Base-by-base conservation (phyloP, 2,113 vertebrate genomes). In the Corythoichthys haematopterus region DNA sequence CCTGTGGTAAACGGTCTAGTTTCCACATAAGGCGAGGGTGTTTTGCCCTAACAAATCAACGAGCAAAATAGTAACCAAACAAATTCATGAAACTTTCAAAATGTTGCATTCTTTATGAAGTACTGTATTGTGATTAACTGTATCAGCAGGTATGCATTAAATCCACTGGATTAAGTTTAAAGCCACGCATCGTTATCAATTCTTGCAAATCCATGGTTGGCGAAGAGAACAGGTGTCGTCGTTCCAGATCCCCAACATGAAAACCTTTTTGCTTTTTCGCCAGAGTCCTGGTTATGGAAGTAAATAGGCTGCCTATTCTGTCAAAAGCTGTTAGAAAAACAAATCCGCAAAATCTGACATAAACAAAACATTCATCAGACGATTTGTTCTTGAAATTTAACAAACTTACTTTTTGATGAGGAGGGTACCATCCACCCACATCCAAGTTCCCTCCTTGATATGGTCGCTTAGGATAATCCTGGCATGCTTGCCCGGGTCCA, bases 401-500 rank as follows among this genome's bases (percentile, higher is more conserved):
- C 2, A 38, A 52, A 71, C 85, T 71, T 56, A 85, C 83, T 0
- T 0, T 5, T 7, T 55, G 6, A 52, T 80, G 63, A 73, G 1
- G 0, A 46, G 48, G 1, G 71, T 71, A 53, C 71, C 75, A 12
- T 85, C 85, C 66, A 78, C 72, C 85, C 85, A 87, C 38, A 1
- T 71, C 80, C 85, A 87, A 0, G 2, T 38, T 16, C 79, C 82
- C 36, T 87, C 85, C 1, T 3, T 0, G 0, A 4, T 0, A 2
- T 37, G 45, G 75, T 87, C 80, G 2, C 50, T 77, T 28, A 87
- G 52, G 28, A 83, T 83, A 3, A 85, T 80, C 85, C 85, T 83
- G 36, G 55, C 66, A 2, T 79, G 62, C 0, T n/a, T 5, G 0
- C 0, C 0, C 0, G 0, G 0, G 1, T 0, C 0, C 66, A 77